Conservation (phyloP, 2,888 invertebrate genomes). For the Ochropleura plecta region DNA sequence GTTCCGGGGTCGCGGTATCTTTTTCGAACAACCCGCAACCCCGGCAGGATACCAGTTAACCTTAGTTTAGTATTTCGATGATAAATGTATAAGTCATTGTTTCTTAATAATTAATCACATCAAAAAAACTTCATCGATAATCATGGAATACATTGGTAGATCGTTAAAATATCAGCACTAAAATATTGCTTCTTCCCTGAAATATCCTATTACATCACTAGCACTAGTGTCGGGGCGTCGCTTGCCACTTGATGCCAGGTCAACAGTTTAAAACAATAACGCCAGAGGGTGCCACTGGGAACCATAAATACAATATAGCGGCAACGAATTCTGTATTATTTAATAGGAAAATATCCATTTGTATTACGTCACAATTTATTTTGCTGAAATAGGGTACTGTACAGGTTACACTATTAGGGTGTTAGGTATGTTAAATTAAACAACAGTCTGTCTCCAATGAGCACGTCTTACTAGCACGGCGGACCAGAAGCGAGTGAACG, state of each 20-base stretch:
- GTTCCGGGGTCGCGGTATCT: too few relatives aligned
- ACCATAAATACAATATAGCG: slow-evolving; percentile 64
- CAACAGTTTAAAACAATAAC: slow-evolving; percentile 69
- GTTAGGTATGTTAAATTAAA: too few relatives aligned
- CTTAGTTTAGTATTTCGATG: too few relatives aligned
- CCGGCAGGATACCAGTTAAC: too few relatives aligned
- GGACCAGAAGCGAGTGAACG: too few relatives aligned
- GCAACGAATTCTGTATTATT: slow-evolving; percentile 52
- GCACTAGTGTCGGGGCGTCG: slow-evolving; percentile 59
- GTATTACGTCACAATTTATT: slow-evolving; percentile 5
- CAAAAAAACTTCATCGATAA: too few relatives aligned
- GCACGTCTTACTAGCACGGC: too few relatives aligned
- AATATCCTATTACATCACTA: slow-evolving; percentile 46
- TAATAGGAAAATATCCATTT: slow-evolving; percentile 45
- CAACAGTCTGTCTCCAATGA: too few relatives aligned
- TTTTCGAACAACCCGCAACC: too few relatives aligned
- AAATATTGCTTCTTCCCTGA: slow-evolving; percentile 8
- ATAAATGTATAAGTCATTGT: too few relatives aligned
- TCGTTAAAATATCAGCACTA: background rate
- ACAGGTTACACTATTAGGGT: too few relatives aligned
- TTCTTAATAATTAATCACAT: background rate
- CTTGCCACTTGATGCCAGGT: slow-evolving; percentile 69
- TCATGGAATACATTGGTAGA: too few relatives aligned
- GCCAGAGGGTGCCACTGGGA: slow-evolving; percentile 62
- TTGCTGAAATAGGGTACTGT: background rate